These are phyloP conservation scores for Hemithea aestivaria DNA, from an alignment of 2,888 invertebrate species.

Conservation along the genomic window DNA sequence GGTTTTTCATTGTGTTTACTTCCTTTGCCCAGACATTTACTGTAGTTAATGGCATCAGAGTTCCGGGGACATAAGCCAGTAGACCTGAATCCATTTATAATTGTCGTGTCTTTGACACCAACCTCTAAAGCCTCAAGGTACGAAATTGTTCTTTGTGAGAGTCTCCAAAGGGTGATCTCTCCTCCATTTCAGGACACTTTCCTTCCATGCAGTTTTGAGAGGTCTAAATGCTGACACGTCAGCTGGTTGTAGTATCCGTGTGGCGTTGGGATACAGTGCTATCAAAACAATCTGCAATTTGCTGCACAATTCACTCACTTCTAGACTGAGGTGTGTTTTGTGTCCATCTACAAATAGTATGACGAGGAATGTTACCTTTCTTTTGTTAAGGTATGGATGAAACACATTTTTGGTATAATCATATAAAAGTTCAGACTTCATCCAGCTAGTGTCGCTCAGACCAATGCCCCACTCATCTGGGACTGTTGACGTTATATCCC, in stretches of 20 bases:
- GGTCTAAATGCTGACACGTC: conserved; percentile 30
- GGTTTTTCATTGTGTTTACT: conserved; percentile 8
- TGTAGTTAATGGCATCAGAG: conserved; percentile 12
- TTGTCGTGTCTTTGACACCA: conserved; percentile 13
- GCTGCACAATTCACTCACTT: conserved; percentile 15
- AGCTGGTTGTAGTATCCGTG: conserved; percentile 28
- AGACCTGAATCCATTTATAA: conserved; percentile 27
- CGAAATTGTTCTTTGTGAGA: conserved; percentile 26
- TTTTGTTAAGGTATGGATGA: conserved; percentile 32
- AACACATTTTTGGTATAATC: conserved; percentile 45
- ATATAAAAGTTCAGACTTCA: conserved; percentile 47
- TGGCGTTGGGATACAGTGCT: conserved; percentile 28
- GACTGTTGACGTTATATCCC: conserved; percentile 36
- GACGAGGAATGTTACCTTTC: conserved; percentile 33
- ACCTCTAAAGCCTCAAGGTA: conserved; percentile 18
- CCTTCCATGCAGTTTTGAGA: conserved; percentile 26
- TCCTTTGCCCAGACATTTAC: conserved; percentile 12
- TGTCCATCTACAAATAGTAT: conserved; percentile 42
- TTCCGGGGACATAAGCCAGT: not conserved
- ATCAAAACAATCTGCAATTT: conserved; percentile 1
- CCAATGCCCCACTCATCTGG: conserved; percentile 49
- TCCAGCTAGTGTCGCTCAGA: conserved; percentile 49
- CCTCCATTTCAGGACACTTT: conserved; percentile 25
- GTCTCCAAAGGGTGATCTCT: conserved; percentile 16
- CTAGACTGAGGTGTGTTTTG: conserved; percentile 15